Percentiles rank a stretch among this genome's conserved stretches.
Evolutionary conservation across 1,140 invertebrate genomes (phyloP).

Genomic region (Zaprionus gabonicus): DNA sequence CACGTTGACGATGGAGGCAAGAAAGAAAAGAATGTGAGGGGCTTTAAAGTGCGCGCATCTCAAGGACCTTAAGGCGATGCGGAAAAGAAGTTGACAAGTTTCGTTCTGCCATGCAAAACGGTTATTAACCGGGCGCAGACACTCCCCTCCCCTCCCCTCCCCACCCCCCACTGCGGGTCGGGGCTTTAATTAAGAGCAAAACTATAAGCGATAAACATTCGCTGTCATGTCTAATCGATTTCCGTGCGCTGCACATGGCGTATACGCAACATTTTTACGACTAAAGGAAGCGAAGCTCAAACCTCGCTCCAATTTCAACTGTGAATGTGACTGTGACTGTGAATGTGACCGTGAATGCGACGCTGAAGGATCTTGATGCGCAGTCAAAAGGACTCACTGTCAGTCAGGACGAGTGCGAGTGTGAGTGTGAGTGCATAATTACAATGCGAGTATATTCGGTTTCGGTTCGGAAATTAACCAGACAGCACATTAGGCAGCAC

Average conservation of each 20-base stretch:
- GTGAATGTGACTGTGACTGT: slow-evolving; percentile 12
- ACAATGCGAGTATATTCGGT: slow-evolving; percentile 1
- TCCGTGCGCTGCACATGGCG: slow-evolving; percentile 52
- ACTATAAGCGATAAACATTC: slow-evolving; percentile 68
- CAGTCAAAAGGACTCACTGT: neutral
- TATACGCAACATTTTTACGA: slow-evolving; percentile 41
- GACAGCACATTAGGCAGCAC: slow-evolving; percentile 13
- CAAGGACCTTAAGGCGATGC: slow-evolving; percentile 9
- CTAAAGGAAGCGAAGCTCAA: neutral
- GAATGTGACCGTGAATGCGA: slow-evolving; percentile 1
- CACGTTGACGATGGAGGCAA: neutral
- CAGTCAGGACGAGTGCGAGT: neutral
- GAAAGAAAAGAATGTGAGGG: neutral
- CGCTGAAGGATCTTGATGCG: slow-evolving; percentile 23
- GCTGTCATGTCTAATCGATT: slow-evolving; percentile 70
- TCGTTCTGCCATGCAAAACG: slow-evolving; percentile 58
- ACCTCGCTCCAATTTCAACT: slow-evolving; percentile 1
- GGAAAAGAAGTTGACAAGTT: slow-evolving; percentile 5
- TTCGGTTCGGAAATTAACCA: slow-evolving; percentile 38
- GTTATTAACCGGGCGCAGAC: slow-evolving; percentile 47
- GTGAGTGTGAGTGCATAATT: slow-evolving; percentile 28
- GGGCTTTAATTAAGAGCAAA: slow-evolving; percentile 64
- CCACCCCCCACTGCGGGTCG: neutral
- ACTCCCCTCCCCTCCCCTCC: no score
- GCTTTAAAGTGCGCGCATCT: slow-evolving; percentile 29